Conservation (phyloP, 53 echinoderm and acorn worm genomes). For the Paracentrotus lividus region DNA sequence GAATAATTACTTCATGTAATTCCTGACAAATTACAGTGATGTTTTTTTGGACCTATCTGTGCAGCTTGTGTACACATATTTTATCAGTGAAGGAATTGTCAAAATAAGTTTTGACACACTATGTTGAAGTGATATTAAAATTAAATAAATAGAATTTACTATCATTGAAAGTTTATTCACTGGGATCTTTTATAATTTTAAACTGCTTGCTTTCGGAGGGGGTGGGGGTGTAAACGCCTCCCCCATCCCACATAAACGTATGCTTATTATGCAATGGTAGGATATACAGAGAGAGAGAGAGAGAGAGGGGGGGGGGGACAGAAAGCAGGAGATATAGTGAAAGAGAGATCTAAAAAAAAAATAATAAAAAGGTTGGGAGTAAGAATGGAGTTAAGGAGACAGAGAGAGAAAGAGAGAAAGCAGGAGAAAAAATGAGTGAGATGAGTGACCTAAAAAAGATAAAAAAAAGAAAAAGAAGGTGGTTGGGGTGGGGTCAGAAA, state of each 20-base stretch:
- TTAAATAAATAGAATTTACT: conserved; percentile 15
- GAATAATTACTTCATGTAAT: no score
- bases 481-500: no score
- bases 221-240: no score
- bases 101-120: not conserved
- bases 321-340: not conserved
- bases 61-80: conserved; percentile 24
- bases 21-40: no score
- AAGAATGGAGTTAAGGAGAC: no score
- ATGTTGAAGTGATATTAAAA: conserved; percentile 13
- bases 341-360: not conserved
- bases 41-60: not conserved
- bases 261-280: not conserved
- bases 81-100: not conserved
- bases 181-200: not conserved
- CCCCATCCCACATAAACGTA: not conserved
- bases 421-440: no score
- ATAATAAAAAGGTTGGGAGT: no score
- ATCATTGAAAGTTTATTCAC: not conserved
- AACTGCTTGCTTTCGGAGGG: no score
- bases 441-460: no score
- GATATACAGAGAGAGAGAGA: not conserved
- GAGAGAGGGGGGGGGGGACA: not conserved
- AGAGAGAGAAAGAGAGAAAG: no score
- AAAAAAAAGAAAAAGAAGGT: no score